These are phyloP conservation scores for Tetrao urogallus DNA, from an alignment of 2,113 vertebrate species.

Conservation along the genomic window DNA sequence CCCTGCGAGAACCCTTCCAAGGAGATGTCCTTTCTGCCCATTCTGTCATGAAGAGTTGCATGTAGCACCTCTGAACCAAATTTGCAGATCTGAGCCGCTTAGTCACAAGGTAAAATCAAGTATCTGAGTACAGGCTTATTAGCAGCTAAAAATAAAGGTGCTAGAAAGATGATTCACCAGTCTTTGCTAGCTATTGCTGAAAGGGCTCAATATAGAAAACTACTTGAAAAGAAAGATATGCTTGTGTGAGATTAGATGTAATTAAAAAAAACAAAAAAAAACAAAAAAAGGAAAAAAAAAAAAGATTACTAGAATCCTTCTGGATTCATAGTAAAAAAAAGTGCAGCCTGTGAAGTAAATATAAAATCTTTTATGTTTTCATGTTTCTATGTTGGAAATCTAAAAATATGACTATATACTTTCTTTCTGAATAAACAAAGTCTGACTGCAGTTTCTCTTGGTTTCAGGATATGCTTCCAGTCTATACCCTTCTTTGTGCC, in stretches of 20 bases:
- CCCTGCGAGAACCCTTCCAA: not conserved
- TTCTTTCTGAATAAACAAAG: not conserved
- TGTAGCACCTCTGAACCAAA: not conserved
- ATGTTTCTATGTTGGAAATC: not conserved
- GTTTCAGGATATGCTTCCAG: not conserved
- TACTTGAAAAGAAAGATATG: not conserved
- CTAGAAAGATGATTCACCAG: not conserved
- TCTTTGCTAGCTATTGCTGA: not conserved
- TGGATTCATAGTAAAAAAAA: not conserved
- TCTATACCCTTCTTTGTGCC: no score
- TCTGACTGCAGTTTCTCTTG: not conserved
- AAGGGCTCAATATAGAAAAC: not conserved
- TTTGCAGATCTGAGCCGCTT: not conserved
- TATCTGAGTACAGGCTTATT: not conserved
- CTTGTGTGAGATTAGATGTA: not conserved
- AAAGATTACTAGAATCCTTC: not conserved
- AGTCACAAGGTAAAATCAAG: not conserved
- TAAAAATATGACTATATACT: not conserved
- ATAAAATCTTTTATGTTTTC: not conserved
- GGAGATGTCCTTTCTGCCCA: not conserved
- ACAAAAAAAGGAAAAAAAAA: not conserved
- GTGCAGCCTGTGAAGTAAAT: not conserved
- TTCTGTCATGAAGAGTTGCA: not conserved
- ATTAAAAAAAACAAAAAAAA: no score
- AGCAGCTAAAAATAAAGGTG: not conserved